Conservation (phyloP, 2,888 invertebrate genomes). For the Loripinus fragilis region DNA sequence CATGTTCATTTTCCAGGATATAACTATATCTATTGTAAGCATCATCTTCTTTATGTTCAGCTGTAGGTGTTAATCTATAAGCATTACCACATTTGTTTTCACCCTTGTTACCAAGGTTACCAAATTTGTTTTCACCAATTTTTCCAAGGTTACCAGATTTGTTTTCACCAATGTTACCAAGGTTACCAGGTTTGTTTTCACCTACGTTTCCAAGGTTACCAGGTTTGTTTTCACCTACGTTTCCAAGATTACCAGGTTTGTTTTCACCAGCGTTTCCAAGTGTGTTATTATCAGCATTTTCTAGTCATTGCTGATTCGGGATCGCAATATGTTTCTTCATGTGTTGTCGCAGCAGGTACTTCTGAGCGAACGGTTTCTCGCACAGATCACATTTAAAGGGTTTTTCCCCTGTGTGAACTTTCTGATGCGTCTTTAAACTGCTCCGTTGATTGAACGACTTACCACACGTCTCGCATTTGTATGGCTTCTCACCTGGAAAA, state of each 20-base stretch:
- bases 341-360: constrained; percentile 60
- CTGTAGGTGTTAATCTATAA: background rate
- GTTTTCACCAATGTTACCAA: constrained; percentile 16
- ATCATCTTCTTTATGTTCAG: too few relatives aligned
- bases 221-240: too few relatives aligned
- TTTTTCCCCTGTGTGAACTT: constrained; percentile 60
- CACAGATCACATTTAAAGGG: constrained; percentile 56
- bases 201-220: too few relatives aligned
- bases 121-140: background rate
- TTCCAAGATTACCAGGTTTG: too few relatives aligned
- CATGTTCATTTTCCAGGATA: too few relatives aligned
- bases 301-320: constrained; percentile 41
- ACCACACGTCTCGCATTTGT: constrained; percentile 61
- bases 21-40: too few relatives aligned
- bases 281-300: background rate
- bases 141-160: background rate
- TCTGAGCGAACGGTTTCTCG: constrained; percentile 61
- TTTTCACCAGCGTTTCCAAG: background rate
- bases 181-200: too few relatives aligned
- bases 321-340: constrained; percentile 62
- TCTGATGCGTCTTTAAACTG: constrained; percentile 61
- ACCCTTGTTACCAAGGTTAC: too few relatives aligned
- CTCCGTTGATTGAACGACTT: constrained; percentile 61
- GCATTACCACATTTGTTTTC: too few relatives aligned
- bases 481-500: constrained; percentile 57